These are phyloP conservation scores for Capitella teleta DNA, from an alignment of 1,140 invertebrate genomes.

Conservation along the genomic window DNA sequence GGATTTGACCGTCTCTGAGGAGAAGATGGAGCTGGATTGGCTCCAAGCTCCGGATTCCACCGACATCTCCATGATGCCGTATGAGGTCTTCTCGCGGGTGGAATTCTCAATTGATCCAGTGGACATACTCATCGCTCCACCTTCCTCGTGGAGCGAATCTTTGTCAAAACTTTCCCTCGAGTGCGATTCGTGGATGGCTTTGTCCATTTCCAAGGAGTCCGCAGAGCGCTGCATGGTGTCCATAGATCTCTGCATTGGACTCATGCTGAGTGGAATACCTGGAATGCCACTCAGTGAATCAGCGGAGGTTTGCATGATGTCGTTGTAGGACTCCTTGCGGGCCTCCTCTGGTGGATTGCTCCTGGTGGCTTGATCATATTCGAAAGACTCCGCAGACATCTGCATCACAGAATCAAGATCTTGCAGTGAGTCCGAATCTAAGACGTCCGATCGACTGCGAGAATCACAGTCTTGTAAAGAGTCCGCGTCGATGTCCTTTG, in stretches of 20 bases:
- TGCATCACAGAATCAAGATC: constrained; percentile 14
- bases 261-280: neutral
- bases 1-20: constrained; percentile 12
- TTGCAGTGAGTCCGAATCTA: constrained; percentile 28
- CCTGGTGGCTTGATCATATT: constrained; percentile 9
- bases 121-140: constrained; percentile 23
- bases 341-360: too few species aligned
- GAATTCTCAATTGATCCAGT: constrained; percentile 30
- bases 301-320: too few species aligned
- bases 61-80: constrained; percentile 28
- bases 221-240: constrained; percentile 18
- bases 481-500: constrained; percentile 30
- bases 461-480: constrained; percentile 44
- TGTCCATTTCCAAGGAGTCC: constrained; percentile 17
- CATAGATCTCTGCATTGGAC: constrained; percentile 9
- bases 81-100: neutral
- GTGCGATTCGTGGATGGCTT: constrained; percentile 6
- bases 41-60: constrained; percentile 24
- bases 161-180: constrained; percentile 2
- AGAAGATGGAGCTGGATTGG: constrained; percentile 9
- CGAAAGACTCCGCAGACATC: constrained; percentile 12
- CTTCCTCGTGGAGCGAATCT: constrained; percentile 17
- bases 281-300: neutral
- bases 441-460: constrained; percentile 44
- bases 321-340: too few species aligned